A percentile compares a stretch with the other conserved stretches of the same genome.
These are phyloP conservation scores for Scrobipalpa atriplicella DNA, from an alignment of 2,888 invertebrate genomes.

Conservation along the genomic window DNA sequence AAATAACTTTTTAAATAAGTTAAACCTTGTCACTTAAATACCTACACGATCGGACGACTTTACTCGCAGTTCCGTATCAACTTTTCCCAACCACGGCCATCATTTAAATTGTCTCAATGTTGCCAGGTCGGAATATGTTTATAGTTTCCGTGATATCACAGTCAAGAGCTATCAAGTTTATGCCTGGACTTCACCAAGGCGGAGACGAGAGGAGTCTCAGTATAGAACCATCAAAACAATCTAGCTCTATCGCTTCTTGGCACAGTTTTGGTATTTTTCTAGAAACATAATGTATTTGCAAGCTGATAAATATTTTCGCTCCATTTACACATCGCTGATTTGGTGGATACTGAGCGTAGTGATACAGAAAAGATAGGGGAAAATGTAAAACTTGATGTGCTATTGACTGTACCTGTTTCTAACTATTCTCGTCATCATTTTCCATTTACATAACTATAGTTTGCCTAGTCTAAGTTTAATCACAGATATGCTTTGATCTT, in stretches of 20 bases:
- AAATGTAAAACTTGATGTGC: too few relatives aligned
- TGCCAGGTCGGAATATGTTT: background rate
- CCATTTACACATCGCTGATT: too few relatives aligned
- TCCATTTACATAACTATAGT: background rate
- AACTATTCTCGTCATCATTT: background rate
- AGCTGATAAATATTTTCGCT: too few relatives aligned
- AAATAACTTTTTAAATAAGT: constrained; percentile 3
- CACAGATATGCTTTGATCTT: constrained; percentile 43
- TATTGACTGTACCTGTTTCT: too few relatives aligned
- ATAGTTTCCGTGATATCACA: background rate
- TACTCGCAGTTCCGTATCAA: background rate
- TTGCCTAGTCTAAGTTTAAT: constrained; percentile 37
- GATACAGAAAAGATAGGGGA: too few relatives aligned
- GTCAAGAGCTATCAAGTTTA: background rate
- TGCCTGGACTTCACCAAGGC: too few relatives aligned
- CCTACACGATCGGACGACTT: background rate
- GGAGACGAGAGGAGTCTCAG: too few relatives aligned
- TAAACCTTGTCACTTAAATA: constrained; percentile 7
- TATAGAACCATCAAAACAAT: too few relatives aligned
- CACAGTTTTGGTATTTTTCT: too few relatives aligned
- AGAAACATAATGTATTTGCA: too few relatives aligned
- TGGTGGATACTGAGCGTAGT: too few relatives aligned
- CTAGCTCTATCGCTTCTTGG: too few relatives aligned
- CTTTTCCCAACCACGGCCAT: background rate
- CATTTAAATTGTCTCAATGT: constrained; percentile 11